Evolutionary conservation across 2,113 vertebrate species (phyloP).

Genomic region (Apodemus speciosus): DNA sequence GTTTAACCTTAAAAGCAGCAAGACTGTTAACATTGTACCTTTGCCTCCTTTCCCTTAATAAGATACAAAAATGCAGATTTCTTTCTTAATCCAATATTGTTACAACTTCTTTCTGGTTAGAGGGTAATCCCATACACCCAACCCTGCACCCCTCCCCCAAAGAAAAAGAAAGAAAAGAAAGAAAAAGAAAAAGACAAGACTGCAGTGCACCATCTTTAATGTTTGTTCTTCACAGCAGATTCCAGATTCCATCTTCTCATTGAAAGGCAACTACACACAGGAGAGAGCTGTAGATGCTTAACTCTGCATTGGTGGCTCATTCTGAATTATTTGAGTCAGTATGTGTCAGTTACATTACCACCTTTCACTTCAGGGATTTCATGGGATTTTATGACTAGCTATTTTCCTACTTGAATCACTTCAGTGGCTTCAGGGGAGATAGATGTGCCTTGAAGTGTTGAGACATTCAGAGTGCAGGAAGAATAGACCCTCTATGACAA

Average conservation of each 20-base stretch:
- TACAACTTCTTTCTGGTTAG: neutral
- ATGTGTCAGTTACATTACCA: neutral
- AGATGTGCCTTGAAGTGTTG: neutral
- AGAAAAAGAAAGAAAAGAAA: too few relatives aligned
- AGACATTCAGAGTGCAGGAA: neutral
- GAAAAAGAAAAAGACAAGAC: neutral
- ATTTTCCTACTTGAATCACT: constrained; percentile 24
- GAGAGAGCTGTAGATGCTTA: neutral
- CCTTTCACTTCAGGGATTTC: constrained; percentile 27
- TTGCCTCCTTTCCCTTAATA: neutral
- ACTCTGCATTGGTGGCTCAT: neutral
- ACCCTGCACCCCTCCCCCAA: neutral
- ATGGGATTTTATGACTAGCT: constrained; percentile 16
- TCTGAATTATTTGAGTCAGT: constrained; percentile 47
- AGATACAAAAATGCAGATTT: neutral
- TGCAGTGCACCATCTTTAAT: neutral
- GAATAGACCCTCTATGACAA: neutral
- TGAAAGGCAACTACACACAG: neutral
- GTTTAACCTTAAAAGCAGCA: neutral
- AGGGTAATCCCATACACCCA: neutral
- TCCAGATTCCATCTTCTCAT: neutral
- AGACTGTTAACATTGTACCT: neutral
- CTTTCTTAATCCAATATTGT: neutral
- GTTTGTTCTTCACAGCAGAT: constrained; percentile 4
- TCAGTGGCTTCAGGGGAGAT: neutral